Evolutionary conservation across 64 coral and sea anemone genomes (phyloP).

Genomic region (Porites australiensis): DNA sequence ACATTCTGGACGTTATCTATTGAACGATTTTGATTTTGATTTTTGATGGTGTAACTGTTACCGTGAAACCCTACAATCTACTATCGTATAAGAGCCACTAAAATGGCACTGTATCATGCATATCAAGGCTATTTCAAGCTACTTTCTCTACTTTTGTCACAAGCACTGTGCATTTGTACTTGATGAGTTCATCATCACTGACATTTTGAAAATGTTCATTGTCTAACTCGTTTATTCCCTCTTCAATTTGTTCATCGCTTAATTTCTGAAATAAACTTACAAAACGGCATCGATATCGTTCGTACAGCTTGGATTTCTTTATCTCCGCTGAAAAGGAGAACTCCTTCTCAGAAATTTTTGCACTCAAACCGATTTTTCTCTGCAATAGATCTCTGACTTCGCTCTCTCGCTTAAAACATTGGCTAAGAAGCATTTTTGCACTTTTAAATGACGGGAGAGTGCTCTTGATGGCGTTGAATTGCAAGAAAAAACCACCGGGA

Average conservation of each 20-base stretch:
- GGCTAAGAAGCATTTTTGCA: background rate
- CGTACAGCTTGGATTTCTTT: slow-evolving; percentile 13
- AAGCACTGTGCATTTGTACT: background rate
- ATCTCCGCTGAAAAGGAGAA: background rate
- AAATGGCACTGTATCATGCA: too few species aligned
- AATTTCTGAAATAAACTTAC: background rate
- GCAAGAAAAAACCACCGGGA: background rate
- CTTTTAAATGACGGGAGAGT: background rate
- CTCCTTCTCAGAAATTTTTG: background rate
- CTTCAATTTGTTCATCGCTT: background rate
- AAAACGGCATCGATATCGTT: background rate
- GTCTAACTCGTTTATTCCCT: background rate
- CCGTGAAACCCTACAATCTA: too few species aligned
- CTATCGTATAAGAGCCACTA: too few species aligned
- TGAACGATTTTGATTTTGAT: too few species aligned
- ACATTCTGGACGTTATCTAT: too few species aligned
- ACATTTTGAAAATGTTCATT: background rate
- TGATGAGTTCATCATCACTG: background rate
- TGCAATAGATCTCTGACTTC: background rate
- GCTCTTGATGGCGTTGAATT: background rate
- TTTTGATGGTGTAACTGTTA: too few species aligned
- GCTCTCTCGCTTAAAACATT: background rate
- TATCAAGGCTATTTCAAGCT: too few species aligned
- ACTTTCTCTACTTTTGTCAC: background rate
- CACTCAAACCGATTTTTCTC: too few species aligned